These are phyloP conservation scores for Drosophila pallidifrons DNA, from an alignment of 1,140 invertebrate genomes.

Conservation along the genomic window DNA sequence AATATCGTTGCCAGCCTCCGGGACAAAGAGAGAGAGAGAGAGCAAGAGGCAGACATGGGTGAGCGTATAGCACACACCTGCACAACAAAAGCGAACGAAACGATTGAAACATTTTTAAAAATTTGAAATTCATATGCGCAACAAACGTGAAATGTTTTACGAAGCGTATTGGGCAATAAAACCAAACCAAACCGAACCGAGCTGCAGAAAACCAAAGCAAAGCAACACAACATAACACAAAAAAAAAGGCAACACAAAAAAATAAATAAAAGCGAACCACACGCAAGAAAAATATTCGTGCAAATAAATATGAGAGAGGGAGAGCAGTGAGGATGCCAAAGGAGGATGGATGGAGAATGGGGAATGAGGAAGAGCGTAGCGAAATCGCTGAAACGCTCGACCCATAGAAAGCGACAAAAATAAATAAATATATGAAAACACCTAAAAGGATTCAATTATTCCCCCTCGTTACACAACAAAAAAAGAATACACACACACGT, in stretches of 20 bases:
- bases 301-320: slow-evolving; percentile 41
- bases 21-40: slow-evolving; percentile 21
- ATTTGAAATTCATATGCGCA: slow-evolving; percentile 84
- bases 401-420: slow-evolving; percentile 48
- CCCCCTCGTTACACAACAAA: slow-evolving; percentile 80
- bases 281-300: slow-evolving; percentile 55
- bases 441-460: slow-evolving; percentile 84
- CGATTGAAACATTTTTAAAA: slow-evolving; percentile 82
- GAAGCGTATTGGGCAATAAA: slow-evolving; percentile 82
- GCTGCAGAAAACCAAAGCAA: slow-evolving; percentile 23
- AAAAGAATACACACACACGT: slow-evolving; percentile 1
- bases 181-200: slow-evolving; percentile 52
- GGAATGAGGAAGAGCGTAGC: neutral
- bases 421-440: slow-evolving; percentile 73
- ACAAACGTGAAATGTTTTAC: slow-evolving; percentile 82
- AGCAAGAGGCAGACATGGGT: neutral
- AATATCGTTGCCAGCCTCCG: slow-evolving; percentile 17
- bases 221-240: neutral
- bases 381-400: slow-evolving; percentile 55
- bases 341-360: neutral
- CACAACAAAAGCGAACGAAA: slow-evolving; percentile 44
- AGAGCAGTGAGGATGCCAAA: neutral
- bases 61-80: slow-evolving; percentile 34
- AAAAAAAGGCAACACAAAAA: slow-evolving; percentile 51
- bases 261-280: slow-evolving; percentile 57